Percentiles rank a stretch among this genome's conserved stretches.
phyloP scores from a whole-genome alignment of 2,888 invertebrate species.

The Nemurella pictetii region DNA sequence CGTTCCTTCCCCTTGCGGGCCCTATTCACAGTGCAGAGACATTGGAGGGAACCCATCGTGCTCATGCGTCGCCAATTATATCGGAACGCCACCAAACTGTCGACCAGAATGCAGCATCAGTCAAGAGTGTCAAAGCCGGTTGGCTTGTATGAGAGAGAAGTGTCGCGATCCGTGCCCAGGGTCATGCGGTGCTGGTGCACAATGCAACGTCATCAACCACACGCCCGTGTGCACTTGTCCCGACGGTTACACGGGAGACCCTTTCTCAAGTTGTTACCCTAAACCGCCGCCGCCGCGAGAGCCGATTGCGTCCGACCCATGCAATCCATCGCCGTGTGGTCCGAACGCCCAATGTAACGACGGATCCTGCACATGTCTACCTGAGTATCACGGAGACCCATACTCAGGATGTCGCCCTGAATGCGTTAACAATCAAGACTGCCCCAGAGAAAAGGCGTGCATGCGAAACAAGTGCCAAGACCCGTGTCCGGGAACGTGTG shows the following conservation, averaged over 20 bases:
- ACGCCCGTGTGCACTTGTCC: conserved; percentile 52
- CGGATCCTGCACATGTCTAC: conserved; percentile 53
- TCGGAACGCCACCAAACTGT: conserved; percentile 69
- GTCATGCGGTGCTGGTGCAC: conserved; percentile 67
- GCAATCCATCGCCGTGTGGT: conserved; percentile 54
- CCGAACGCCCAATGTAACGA: conserved; percentile 66
- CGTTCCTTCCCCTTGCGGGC: conserved; percentile 60
- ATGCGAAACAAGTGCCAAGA: conserved; percentile 70
- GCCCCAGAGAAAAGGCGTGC: conserved; percentile 69
- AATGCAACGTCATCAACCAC: conserved; percentile 70
- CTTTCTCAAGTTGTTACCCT: conserved; percentile 48
- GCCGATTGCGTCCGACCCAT: conserved; percentile 61
- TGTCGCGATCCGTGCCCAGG: conserved; percentile 81
- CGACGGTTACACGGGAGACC: conserved; percentile 48
- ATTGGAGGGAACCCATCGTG: conserved; percentile 61
- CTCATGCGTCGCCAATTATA: conserved; percentile 62
- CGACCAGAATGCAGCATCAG: conserved; percentile 68
- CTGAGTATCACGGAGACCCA: conserved; percentile 60
- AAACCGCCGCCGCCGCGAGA: conserved; percentile 46
- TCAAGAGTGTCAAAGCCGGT: conserved; percentile 69
- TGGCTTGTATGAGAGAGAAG: conserved; percentile 73
- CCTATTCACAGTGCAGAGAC: conserved; percentile 63
- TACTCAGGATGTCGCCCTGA: conserved; percentile 75
- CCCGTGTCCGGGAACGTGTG: conserved; percentile 77
- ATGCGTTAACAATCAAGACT: conserved; percentile 75